Conservation (phyloP, 2,113 vertebrate genomes). For the Lepus timidus region DNA sequence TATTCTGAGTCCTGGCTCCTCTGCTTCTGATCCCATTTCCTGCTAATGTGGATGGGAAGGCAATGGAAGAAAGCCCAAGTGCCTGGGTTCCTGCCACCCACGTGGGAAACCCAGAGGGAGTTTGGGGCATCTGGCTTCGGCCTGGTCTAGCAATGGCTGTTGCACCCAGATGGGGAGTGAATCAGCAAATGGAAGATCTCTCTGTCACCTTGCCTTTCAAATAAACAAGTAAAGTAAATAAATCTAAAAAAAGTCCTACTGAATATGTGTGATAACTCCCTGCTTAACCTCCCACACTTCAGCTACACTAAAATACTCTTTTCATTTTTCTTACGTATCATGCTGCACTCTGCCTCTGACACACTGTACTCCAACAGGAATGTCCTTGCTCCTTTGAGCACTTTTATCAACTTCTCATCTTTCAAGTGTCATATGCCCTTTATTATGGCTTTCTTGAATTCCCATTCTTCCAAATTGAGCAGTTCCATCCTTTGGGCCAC, state of each 20-base stretch:
- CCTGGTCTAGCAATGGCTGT: too few species aligned
- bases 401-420: slow-evolving; percentile 48
- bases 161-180: too few species aligned
- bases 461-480: slow-evolving; percentile 49
- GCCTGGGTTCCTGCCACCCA: too few species aligned
- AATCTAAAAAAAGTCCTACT: neutral
- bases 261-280: slow-evolving; percentile 23
- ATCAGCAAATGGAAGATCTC: too few species aligned
- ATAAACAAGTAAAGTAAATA: too few species aligned
- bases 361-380: slow-evolving; percentile 29
- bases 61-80: too few species aligned
- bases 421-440: slow-evolving; percentile 50
- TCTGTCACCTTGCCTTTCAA: too few species aligned
- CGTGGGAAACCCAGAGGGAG: too few species aligned
- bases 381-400: slow-evolving; percentile 35
- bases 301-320: slow-evolving; percentile 36
- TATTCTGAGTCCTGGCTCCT: too few species aligned
- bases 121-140: too few species aligned
- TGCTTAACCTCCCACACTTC: slow-evolving; percentile 30
- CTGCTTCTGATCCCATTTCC: too few species aligned
- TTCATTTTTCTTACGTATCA: neutral
- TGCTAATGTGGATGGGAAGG: too few species aligned
- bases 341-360: slow-evolving; percentile 22
- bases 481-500: slow-evolving; percentile 34
- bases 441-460: slow-evolving; percentile 63